A percentile compares a stretch with the other conserved stretches of the same genome.
phyloP scores from a whole-genome alignment of 2,888 invertebrate genomes.

The Oscheius sp. region DNA sequence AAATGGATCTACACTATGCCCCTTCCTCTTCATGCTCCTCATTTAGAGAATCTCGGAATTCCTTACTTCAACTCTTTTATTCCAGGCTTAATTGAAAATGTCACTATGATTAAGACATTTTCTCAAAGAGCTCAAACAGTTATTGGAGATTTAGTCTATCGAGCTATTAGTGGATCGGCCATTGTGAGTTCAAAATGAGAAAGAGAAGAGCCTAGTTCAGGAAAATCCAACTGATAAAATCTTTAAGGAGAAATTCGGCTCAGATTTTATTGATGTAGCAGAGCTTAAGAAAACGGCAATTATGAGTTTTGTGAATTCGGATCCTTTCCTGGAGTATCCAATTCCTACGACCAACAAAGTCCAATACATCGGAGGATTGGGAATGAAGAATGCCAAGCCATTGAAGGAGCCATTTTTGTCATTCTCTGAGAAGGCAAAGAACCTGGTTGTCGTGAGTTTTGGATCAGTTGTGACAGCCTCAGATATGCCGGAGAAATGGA shows the following conservation, averaged over 20 bases:
- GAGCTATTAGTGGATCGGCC: not conserved
- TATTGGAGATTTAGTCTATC: not conserved
- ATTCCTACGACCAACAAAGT: slow-evolving; percentile 10
- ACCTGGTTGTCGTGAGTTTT: slow-evolving; percentile 26
- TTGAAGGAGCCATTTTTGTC: slow-evolving; percentile 12
- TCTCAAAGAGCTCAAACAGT: slow-evolving; percentile 4
- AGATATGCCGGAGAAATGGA: slow-evolving; percentile 29
- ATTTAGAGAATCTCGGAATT: slow-evolving; percentile 1
- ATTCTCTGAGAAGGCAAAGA: slow-evolving; percentile 10
- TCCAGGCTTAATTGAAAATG: slow-evolving; percentile 14
- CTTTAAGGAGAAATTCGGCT: slow-evolving; percentile 8
- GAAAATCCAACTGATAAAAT: too few relatives aligned
- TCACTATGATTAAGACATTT: slow-evolving; percentile 7
- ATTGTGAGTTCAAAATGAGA: too few relatives aligned
- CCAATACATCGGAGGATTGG: slow-evolving; percentile 29
- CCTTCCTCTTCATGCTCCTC: not conserved
- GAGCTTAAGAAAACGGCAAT: slow-evolving; percentile 14
- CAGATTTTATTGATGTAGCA: not conserved
- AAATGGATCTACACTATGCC: slow-evolving; percentile 18
- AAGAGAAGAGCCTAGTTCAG: too few relatives aligned
- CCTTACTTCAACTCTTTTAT: slow-evolving; percentile 6
- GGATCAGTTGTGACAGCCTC: slow-evolving; percentile 17
- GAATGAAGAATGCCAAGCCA: not conserved
- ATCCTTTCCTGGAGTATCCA: slow-evolving; percentile 28
- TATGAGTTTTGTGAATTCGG: slow-evolving; percentile 14